Conservation (phyloP, 1,140 invertebrate genomes). For the Tribolium madens region DNA sequence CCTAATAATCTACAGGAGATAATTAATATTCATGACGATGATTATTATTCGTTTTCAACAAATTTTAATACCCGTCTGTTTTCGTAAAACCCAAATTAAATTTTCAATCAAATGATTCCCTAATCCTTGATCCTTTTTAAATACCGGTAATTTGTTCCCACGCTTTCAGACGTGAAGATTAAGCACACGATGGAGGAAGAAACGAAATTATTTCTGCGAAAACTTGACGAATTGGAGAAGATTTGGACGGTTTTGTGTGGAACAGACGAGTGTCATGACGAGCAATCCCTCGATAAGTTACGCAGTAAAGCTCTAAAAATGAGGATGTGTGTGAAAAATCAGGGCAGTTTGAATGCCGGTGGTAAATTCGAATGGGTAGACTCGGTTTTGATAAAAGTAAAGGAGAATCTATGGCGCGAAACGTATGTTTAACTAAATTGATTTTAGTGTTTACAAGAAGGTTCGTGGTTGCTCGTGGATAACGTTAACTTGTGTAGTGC, state of each 20-base stretch:
- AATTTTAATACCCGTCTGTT: background rate
- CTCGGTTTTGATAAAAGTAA: slow-evolving; percentile 89
- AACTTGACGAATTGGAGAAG: slow-evolving; percentile 61
- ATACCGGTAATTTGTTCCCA: no score
- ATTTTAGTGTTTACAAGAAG: slow-evolving; percentile 80
- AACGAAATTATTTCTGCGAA: slow-evolving; percentile 69
- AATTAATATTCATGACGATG: slow-evolving; percentile 3
- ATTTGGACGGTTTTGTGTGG: slow-evolving; percentile 17
- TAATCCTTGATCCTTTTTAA: no score
- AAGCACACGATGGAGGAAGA: slow-evolving; percentile 68
- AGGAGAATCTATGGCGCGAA: background rate
- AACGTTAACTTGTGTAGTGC: slow-evolving; percentile 98
- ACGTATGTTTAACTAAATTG: slow-evolving; percentile 6
- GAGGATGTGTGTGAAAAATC: slow-evolving; percentile 64
- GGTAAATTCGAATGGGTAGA: slow-evolving; percentile 98
- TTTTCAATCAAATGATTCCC: no score
- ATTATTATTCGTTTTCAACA: background rate
- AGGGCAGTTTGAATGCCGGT: slow-evolving; percentile 77
- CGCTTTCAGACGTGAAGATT: slow-evolving; percentile 26
- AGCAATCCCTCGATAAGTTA: slow-evolving; percentile 47
- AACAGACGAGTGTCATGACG: background rate
- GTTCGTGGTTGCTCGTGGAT: slow-evolving; percentile 94
- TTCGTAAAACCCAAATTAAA: background rate
- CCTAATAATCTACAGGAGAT: slow-evolving; percentile 8
- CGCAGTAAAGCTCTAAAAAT: slow-evolving; percentile 55